Evolutionary conservation across 1,140 invertebrate genomes (phyloP), one percentile per base, ranked within the genome.

Genomic region (Catajapyx aquilonaris): DNA sequence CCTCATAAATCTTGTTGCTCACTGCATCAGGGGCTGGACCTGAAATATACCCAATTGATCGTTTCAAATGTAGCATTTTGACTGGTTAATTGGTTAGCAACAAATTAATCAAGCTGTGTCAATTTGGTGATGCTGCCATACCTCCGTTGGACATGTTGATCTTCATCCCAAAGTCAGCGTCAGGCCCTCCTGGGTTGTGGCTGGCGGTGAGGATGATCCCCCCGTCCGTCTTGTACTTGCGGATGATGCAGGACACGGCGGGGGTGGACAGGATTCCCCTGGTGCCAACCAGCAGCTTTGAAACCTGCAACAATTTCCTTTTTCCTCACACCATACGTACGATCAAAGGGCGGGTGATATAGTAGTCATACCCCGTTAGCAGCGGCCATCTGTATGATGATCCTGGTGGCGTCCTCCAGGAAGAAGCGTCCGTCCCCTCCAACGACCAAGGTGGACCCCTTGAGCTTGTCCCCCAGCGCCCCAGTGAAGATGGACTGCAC

Each of bases 101-200:
- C 20, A 37, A 31, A 36, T 11, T 33, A 4, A n/a, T n/a, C n/a
- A n/a, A n/a, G n/a, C n/a, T n/a, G n/a, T n/a, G n/a, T n/a, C n/a
- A n/a, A n/a, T n/a, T n/a, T n/a, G n/a, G 15, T 39, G 5, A 33
- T 45, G 39, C 13, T 30, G 37, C 17, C 46, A 47, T 41, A 62
- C 75, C 95, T 46, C 95, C 95, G 62, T 98, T 99, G 35, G 77
- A 66, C 45, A 75, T 85, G 58, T 99, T 99, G 54, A 85, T 98
- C 60, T 99, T 99, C 47, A 99, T 96, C 25, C 95, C 95, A 61
- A 98, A 99, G 61, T 98, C 95, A 44, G 80, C 83, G 53, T 95
- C 68, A 3, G 85, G 84, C 31, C 95, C 94, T 43, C 95, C 95
- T 18, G 95, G 94, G 65, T 99, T 99, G 55, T 99, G 95, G 34